Base-by-base conservation (phyloP, 1,140 invertebrate species). In the Drosophila quadrilineata region DNA sequence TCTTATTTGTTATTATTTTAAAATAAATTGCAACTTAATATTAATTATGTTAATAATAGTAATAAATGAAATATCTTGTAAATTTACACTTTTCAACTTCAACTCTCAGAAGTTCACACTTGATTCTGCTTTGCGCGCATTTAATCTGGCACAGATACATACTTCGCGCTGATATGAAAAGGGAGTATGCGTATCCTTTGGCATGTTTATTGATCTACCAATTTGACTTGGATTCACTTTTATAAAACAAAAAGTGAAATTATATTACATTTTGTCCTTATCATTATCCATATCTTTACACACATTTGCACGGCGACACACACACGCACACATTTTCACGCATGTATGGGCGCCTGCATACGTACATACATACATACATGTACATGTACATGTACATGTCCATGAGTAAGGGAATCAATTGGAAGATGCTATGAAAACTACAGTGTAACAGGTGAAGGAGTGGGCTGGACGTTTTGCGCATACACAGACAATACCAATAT, bases 401-500 rank as follows among this genome's bases (percentile, higher is more conserved):
- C n/a, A n/a, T n/a, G n/a, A n/a, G n/a, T n/a, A n/a, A n/a, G 31
- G 22, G 9, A 12, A 10, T 28, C 12, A 41, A 41, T 24, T 24
- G 21, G 24, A 41, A 19, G 12, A 21, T 43, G 24, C 40, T 41
- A 54, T 48, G 41, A 60, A 50, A 69, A 45, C 63, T 65, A 54
- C 54, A 65, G 46, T 77, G 74, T 77, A 77, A 77, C 74, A 77
- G 74, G 74, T 77, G 74, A 77, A 77, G 74, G 67, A 71, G 64
- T 72, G 74, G 74, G 74, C 63, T 69, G 72, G 73, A 72, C 68
- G 68, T 68, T 76, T 76, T 76, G 48, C 63, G 56, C 63, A 65
- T 62, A 62, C 48, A 62, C 36, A 41, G 26, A 52, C 46, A 64
- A 35, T 49, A 35, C 22, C 21, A n/a, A n/a, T 31, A 41, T 19